Evolutionary conservation across 2,113 vertebrate species (phyloP).

Genomic region (Carassius auratus): DNA sequence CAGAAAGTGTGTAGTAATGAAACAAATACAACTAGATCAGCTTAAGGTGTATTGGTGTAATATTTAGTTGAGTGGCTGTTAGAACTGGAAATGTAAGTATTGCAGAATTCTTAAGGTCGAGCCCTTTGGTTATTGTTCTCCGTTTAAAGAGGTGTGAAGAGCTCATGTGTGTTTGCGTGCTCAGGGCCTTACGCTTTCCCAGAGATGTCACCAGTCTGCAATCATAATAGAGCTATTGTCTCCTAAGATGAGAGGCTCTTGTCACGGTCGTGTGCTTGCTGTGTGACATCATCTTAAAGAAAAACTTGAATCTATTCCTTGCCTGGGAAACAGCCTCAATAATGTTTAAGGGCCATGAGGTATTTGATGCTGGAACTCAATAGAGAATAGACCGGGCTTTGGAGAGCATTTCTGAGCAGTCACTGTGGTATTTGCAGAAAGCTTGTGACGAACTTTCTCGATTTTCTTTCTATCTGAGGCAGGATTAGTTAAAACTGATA

Average conservation of each 20-base stretch:
- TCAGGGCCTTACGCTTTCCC: conserved; percentile 20
- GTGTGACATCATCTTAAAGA: conserved; percentile 56
- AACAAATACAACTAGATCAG: not conserved
- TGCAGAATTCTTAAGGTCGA: not conserved
- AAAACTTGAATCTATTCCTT: conserved; percentile 27
- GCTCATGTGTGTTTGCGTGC: conserved; percentile 56
- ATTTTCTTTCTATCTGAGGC: not conserved
- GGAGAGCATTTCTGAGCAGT: not conserved
- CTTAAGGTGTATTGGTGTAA: not conserved
- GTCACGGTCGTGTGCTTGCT: conserved; percentile 55
- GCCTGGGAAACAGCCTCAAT: conserved; percentile 50
- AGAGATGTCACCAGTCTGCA: conserved; percentile 55
- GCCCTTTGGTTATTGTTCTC: conserved; percentile 56
- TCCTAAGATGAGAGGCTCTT: conserved; percentile 47
- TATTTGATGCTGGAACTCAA: conserved; percentile 27
- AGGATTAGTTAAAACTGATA: not conserved
- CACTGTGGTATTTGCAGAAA: not conserved
- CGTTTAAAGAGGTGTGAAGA: conserved; percentile 59
- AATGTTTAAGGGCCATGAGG: conserved; percentile 7
- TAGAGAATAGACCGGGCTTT: conserved; percentile 10
- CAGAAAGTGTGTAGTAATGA: not conserved
- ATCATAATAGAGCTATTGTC: conserved; percentile 67
- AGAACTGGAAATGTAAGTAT: conserved; percentile 46
- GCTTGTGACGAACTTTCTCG: not conserved
- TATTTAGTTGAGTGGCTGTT: not conserved